Evolutionary conservation across 64 coral and sea anemone genomes (phyloP).

Genomic region (Montipora foliosa): DNA sequence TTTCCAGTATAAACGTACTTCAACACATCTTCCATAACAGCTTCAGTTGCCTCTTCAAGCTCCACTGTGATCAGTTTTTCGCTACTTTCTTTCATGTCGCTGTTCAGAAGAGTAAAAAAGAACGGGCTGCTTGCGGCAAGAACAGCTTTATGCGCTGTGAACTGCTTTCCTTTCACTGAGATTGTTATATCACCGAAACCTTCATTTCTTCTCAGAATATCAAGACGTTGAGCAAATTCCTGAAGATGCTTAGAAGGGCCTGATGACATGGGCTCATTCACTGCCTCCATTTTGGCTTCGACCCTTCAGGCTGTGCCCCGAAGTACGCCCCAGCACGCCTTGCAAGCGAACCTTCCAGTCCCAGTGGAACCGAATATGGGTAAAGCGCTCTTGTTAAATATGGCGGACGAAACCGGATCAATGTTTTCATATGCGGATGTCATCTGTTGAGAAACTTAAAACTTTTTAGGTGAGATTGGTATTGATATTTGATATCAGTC

Average conservation of each 20-base stretch:
- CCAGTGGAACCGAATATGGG: too few species aligned
- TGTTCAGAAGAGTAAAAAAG: conserved; percentile 8
- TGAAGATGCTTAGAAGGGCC: neutral
- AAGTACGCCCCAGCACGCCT: too few species aligned
- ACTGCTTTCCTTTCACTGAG: conserved; percentile 46
- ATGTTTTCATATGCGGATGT: too few species aligned
- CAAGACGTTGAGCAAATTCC: neutral
- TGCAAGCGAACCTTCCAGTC: too few species aligned
- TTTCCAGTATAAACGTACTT: conserved; percentile 68
- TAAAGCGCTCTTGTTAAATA: too few species aligned
- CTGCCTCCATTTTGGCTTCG: too few species aligned
- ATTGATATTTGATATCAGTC: too few species aligned
- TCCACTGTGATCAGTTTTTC: conserved; percentile 28
- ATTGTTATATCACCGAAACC: conserved; percentile 67
- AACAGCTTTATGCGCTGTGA: conserved; percentile 60
- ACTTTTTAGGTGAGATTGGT: too few species aligned
- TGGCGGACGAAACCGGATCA: too few species aligned
- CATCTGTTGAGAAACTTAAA: too few species aligned
- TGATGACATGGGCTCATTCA: neutral
- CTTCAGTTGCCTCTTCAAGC: conserved; percentile 33
- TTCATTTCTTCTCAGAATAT: neutral
- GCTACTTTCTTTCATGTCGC: conserved; percentile 38
- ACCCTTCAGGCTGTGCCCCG: too few species aligned
- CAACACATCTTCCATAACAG: conserved; percentile 38
- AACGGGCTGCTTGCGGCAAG: conserved; percentile 61